Conservation (phyloP, 2,888 invertebrate species). For the Poecilus cupreus region DNA sequence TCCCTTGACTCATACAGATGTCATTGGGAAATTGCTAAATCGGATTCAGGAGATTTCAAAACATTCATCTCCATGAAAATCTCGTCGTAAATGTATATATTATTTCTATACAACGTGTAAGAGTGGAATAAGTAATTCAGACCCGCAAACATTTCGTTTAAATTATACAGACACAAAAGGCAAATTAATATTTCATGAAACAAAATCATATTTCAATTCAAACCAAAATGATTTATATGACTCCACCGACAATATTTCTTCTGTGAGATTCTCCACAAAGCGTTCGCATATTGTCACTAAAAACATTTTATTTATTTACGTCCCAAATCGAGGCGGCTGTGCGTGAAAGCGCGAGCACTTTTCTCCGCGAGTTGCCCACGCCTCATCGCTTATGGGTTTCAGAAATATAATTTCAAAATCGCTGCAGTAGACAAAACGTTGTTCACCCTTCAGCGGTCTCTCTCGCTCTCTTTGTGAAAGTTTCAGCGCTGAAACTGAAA, state of each 20-base stretch:
- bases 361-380: neutral
- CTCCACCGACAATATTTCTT: neutral
- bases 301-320: neutral
- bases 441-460: neutral
- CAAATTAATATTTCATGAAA: neutral
- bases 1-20: too few relatives aligned
- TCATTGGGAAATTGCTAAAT: too few relatives aligned
- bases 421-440: conserved; percentile 41
- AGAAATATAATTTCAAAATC: conserved; percentile 40
- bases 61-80: too few relatives aligned
- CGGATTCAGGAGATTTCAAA: too few relatives aligned
- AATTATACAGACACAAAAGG: neutral
- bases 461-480: neutral
- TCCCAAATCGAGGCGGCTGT: neutral
- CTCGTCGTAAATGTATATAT: too few relatives aligned
- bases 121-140: too few relatives aligned
- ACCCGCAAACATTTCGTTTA: too few relatives aligned
- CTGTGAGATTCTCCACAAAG: neutral
- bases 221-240: too few relatives aligned
- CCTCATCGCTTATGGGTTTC: conserved; percentile 10
- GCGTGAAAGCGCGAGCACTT: neutral
- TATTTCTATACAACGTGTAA: too few relatives aligned
- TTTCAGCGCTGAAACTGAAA: neutral
- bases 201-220: neutral
- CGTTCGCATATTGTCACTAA: neutral